Evolutionary conservation across 2,888 invertebrate genomes (phyloP), one percentile per base, ranked within the genome.

Genomic region (Sinelater perroti): DNA sequence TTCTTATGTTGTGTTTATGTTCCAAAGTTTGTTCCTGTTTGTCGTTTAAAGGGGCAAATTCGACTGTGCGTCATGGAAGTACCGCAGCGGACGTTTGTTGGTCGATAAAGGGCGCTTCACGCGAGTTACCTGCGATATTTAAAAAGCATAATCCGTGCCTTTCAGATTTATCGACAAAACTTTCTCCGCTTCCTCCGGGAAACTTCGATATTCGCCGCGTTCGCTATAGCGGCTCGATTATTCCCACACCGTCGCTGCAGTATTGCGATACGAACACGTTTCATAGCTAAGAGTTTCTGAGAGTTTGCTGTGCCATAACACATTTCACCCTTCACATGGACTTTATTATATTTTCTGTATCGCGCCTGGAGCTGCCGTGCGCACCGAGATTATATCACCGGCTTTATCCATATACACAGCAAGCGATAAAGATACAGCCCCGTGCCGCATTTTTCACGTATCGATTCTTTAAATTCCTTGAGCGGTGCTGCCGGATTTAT

Each of bases 181-280:
- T 62, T 62, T 62, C 53, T 38, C 33, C 42, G 45, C 60, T 56
- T 60, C 51, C 57, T 51, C 20, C 56, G 38, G 45, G 42, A 56
- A 60, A 60, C 52, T 60, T 60, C 47, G 33, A 40, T 30, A 52
- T 52, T 56, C 52, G 52, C 47, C 56, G 56, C 52, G 56, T 52
- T 60, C 56, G 55, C 44, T 45, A 55, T 51, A 51, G 59, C 54
- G 40, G 54, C 54, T 54, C 51, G 54, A 52, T 50, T 51, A 51
- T 56, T 54, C 60, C 35, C 56, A 50, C 52, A 60, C 53, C 58
- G 49, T 44, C 47, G 46, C 53, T 58, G 49, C 60, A 51, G 60
- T 60, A 56, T 56, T 60, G 38, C 60, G 56, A 60, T 60, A 60
- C 60, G 52, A 56, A 60, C 60, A 60, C 60, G 60, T 60, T 60